Evolutionary conservation across 2,797 vertebrate species (phyloP).

Genomic region (Sorex maritimensis): DNA sequence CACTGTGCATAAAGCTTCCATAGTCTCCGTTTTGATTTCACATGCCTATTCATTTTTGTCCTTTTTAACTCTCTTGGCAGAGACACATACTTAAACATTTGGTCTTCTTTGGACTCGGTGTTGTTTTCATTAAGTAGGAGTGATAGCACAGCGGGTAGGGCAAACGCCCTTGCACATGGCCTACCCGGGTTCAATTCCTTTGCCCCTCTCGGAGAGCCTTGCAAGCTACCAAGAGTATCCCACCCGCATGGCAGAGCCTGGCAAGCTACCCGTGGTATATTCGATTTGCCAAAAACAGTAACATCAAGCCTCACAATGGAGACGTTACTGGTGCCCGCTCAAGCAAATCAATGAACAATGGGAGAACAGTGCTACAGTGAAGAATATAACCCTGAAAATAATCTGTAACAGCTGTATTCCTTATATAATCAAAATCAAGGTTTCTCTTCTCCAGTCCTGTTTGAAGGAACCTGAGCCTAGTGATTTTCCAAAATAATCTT

Average conservation of each 20-base stretch:
- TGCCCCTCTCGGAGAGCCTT: too few relatives aligned
- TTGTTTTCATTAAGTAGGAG: constrained; percentile 26
- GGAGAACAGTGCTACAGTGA: too few relatives aligned
- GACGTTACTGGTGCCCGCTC: too few relatives aligned
- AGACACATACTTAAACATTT: not conserved
- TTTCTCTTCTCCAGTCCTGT: constrained; percentile 54
- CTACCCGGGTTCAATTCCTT: too few relatives aligned
- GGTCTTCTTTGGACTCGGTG: not conserved
- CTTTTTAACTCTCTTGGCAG: not conserved
- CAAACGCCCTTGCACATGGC: too few relatives aligned
- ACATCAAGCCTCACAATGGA: too few relatives aligned
- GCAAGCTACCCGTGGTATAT: too few relatives aligned
- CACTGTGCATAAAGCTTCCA: not conserved
- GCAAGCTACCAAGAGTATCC: too few relatives aligned
- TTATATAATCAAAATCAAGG: constrained; percentile 50
- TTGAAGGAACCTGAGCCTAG: constrained; percentile 58
- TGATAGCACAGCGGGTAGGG: too few relatives aligned
- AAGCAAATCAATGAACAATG: too few relatives aligned
- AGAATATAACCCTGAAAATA: constrained; percentile 25
- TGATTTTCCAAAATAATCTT: constrained; percentile 80
- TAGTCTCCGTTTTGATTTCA: not conserved
- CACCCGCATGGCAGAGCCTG: too few relatives aligned
- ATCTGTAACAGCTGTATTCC: constrained; percentile 40
- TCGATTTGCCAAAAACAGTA: too few relatives aligned
- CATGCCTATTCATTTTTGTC: not conserved